Conservation (phyloP, 2,797 vertebrate genomes). For the Alfaro cultratus region DNA sequence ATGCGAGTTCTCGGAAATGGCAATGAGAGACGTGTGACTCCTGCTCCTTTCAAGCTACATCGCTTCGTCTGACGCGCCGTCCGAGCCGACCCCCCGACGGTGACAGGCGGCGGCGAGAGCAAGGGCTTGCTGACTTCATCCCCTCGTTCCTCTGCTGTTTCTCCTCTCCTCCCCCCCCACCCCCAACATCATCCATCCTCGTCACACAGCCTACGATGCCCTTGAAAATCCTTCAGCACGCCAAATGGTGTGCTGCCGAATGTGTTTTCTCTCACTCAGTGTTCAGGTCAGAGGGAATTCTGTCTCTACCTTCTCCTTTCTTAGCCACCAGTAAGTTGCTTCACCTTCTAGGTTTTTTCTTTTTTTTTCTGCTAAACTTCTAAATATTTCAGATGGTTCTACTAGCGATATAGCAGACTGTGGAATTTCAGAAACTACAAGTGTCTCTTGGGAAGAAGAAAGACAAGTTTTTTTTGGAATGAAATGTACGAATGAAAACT, state of each 20-base stretch:
- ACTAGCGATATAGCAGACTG: constrained; percentile 20
- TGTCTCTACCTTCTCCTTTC: constrained; percentile 28
- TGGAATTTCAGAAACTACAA: constrained; percentile 17
- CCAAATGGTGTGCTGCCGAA: constrained; percentile 16
- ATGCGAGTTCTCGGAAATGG: constrained; percentile 39
- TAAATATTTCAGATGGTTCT: constrained; percentile 50
- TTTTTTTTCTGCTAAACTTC: constrained; percentile 36
- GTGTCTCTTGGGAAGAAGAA: constrained; percentile 14
- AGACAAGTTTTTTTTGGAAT: constrained; percentile 18
- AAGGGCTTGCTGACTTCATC: constrained; percentile 12
- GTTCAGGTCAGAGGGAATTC: constrained; percentile 33
- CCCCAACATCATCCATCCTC: constrained; percentile 39
- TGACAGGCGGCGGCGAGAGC: constrained; percentile 36
- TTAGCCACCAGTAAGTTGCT: constrained; percentile 32
- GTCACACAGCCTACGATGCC: constrained; percentile 51
- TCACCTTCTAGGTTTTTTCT: constrained; percentile 14
- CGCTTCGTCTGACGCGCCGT: constrained; percentile 22
- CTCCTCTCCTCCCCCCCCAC: constrained; percentile 27
- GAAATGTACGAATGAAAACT: constrained; percentile 8
- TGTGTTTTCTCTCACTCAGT: constrained; percentile 15
- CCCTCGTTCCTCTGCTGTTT: constrained; percentile 37
- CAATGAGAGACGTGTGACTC: constrained; percentile 46
- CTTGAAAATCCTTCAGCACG: constrained; percentile 52
- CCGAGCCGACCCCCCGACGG: constrained; percentile 17
- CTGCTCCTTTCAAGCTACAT: constrained; percentile 29